phyloP scores from a whole-genome alignment of 2,797 vertebrate genomes.

The Semaprochilodus insignis region DNA sequence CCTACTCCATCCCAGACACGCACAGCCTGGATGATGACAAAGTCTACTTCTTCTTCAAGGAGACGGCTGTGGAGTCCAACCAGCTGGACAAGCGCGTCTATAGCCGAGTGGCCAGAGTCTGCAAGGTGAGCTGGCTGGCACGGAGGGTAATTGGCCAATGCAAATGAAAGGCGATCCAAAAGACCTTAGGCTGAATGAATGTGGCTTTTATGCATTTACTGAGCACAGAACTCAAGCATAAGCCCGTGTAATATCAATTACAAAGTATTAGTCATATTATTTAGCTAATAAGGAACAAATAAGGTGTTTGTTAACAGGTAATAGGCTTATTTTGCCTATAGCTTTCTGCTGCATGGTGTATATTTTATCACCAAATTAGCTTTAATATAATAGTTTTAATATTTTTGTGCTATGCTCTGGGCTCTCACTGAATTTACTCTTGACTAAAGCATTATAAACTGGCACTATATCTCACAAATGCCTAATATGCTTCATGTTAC shows the following conservation, averaged over 20 bases:
- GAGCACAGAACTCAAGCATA: conserved; percentile 1
- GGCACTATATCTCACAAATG: too few relatives aligned
- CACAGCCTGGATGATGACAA: conserved; percentile 86
- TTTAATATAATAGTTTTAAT: neutral
- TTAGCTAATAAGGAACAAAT: conserved; percentile 39
- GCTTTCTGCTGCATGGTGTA: neutral
- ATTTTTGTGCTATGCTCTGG: neutral
- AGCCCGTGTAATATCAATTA: conserved; percentile 31
- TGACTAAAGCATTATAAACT: neutral
- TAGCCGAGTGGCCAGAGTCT: conserved; percentile 86
- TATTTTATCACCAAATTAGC: neutral
- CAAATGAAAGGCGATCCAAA: conserved; percentile 42
- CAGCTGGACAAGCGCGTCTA: conserved; percentile 84
- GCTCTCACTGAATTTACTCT: neutral
- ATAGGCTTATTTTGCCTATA: conserved; percentile 14
- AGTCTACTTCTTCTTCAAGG: conserved; percentile 86
- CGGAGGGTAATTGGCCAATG: conserved; percentile 25
- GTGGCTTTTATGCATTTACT: conserved; percentile 32
- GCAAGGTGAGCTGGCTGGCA: conserved; percentile 80
- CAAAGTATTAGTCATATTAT: conserved; percentile 27
- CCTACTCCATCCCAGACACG: conserved; percentile 85
- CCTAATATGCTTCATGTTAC: neutral
- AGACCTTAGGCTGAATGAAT: conserved; percentile 39
- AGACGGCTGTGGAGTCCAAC: conserved; percentile 80
- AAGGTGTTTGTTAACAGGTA: conserved; percentile 37